Conservation (phyloP, 2,113 vertebrate genomes). For the Hiodon tergisus region DNA sequence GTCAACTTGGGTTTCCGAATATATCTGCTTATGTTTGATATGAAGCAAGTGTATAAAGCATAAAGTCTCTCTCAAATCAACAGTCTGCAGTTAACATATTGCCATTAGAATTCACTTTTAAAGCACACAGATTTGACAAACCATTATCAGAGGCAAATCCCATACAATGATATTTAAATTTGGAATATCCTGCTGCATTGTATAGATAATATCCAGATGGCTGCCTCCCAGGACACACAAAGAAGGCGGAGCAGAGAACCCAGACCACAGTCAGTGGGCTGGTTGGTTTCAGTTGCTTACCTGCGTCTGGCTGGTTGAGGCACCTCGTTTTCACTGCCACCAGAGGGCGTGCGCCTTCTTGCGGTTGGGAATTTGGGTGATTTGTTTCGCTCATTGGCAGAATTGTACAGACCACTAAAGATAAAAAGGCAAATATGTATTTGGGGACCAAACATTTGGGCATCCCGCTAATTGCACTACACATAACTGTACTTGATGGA, state of each 20-base stretch:
- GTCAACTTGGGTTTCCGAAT: no score
- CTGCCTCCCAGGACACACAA: no score
- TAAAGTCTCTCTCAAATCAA: no score
- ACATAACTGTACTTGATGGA: background rate
- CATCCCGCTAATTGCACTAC: background rate
- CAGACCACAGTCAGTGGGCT: background rate
- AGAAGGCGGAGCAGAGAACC: background rate
- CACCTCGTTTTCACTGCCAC: constrained; percentile 72
- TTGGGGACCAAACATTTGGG: background rate
- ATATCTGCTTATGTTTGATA: no score
- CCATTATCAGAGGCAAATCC: no score
- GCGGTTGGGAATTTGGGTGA: constrained; percentile 76
- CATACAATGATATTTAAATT: background rate
- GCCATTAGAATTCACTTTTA: no score
- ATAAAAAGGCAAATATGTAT: constrained; percentile 26
- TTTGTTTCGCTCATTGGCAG: constrained; percentile 67
- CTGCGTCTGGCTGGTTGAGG: constrained; percentile 62
- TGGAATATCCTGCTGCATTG: background rate
- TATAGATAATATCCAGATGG: background rate
- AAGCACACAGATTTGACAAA: no score
- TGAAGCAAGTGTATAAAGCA: no score
- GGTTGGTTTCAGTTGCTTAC: constrained; percentile 43
- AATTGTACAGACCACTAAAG: constrained; percentile 73
- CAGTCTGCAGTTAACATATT: no score
- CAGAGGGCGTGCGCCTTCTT: constrained; percentile 66